These are phyloP conservation scores for Axea sp. DNA, from an alignment of 2,888 invertebrate genomes.

Conservation along the genomic window DNA sequence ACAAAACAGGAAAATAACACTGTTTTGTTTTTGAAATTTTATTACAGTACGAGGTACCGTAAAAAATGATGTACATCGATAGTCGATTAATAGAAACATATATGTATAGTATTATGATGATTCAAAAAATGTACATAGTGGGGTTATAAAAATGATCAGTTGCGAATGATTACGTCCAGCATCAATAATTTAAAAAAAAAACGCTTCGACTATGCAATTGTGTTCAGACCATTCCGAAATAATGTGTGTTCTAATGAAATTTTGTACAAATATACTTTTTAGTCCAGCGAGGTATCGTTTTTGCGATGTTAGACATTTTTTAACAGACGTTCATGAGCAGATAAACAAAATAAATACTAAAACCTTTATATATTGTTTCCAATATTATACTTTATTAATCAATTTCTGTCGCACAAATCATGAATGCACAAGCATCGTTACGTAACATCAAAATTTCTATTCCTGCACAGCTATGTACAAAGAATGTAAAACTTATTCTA, in stretches of 20 bases:
- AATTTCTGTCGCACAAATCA: conserved; percentile 41
- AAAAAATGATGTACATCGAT: conserved; percentile 6
- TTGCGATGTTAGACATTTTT: conserved; percentile 9
- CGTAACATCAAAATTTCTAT: conserved; percentile 30
- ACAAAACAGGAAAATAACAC: conserved; percentile 32
- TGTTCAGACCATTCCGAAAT: conserved; percentile 24
- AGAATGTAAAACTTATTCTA: conserved; percentile 60
- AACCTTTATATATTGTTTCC: conserved; percentile 21
- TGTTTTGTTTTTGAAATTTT: conserved; percentile 38
- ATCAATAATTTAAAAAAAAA: no score
- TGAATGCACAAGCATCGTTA: conserved; percentile 32
- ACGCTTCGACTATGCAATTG: conserved; percentile 34
- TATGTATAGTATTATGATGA: conserved; percentile 23
- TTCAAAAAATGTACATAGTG: conserved; percentile 27
- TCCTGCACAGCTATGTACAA: conserved; percentile 61
- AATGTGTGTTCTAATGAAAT: conserved; percentile 16
- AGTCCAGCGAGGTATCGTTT: conserved; percentile 8
- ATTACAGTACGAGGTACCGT: conserved; percentile 5
- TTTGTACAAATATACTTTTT: conserved; percentile 33
- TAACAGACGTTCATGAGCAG: conserved; percentile 2
- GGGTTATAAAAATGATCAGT: conserved; percentile 3
- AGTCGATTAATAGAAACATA: conserved; percentile 15
- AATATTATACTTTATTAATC: conserved; percentile 50
- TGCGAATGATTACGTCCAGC: conserved; percentile 25
- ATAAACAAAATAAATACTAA: not conserved